Conservation (phyloP, 1,140 invertebrate species). For the Panagrolaimus sp. region DNA sequence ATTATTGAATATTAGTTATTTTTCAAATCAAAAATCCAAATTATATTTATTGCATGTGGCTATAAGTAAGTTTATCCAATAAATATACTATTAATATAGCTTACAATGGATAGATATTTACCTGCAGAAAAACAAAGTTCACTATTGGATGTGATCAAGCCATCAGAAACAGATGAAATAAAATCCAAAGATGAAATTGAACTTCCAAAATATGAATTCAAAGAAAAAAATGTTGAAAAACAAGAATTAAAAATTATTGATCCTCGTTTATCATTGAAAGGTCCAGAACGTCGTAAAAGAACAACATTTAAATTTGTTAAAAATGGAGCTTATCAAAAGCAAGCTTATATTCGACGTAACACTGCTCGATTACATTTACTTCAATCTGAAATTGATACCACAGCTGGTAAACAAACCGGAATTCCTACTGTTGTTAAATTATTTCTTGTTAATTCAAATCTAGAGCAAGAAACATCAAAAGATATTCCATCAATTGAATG, state of each 20-base stretch:
- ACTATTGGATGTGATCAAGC: no score
- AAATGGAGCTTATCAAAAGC: neutral
- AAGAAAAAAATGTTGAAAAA: no score
- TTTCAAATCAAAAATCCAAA: no score
- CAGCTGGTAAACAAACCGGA: constrained; percentile 77
- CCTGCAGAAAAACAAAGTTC: no score
- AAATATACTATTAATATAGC: no score
- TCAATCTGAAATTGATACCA: constrained; percentile 7
- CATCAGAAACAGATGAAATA: no score
- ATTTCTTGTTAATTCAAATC: constrained; percentile 79
- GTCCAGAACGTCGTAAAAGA: neutral
- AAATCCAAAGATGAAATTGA: no score
- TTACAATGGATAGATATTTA: no score
- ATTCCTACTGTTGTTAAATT: constrained; percentile 94
- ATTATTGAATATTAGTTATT: no score
- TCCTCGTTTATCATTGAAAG: neutral
- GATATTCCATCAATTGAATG: constrained; percentile 84
- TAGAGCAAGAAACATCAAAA: constrained; percentile 59
- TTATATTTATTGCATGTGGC: no score
- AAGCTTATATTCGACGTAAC: neutral
- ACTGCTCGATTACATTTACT: neutral
- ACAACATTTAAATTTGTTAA: neutral
- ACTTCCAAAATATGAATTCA: no score
- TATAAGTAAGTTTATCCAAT: no score
- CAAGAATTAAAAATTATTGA: neutral